These are phyloP conservation scores for Pteropus alecto DNA, from an alignment of 2,113 vertebrate genomes.

Conservation along the genomic window DNA sequence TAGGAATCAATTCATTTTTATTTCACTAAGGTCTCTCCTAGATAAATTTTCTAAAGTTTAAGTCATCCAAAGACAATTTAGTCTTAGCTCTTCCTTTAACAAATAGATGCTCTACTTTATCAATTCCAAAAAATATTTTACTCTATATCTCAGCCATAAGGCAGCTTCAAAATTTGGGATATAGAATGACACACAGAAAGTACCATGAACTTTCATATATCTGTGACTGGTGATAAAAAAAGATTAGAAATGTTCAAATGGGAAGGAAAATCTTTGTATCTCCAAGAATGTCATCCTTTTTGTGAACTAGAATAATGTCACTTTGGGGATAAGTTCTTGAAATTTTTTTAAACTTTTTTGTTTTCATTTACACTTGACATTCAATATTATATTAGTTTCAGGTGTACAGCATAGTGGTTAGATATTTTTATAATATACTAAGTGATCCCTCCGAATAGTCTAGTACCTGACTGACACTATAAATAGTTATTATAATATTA, in stretches of 20 bases:
- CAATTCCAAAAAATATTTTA: neutral
- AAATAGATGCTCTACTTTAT: neutral
- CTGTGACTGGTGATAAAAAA: neutral
- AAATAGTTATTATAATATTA: too few relatives aligned
- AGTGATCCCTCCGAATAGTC: too few relatives aligned
- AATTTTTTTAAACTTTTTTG: neutral
- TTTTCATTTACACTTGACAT: too few relatives aligned
- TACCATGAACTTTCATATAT: neutral
- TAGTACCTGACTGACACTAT: too few relatives aligned
- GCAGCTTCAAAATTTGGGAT: neutral
- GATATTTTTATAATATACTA: too few relatives aligned
- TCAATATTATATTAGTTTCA: too few relatives aligned
- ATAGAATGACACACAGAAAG: neutral
- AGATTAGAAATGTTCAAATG: neutral
- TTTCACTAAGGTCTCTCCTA: neutral
- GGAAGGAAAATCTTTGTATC: neutral
- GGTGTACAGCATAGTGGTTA: too few relatives aligned
- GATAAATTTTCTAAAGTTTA: neutral
- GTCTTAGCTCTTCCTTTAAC: neutral
- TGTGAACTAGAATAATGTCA: neutral
- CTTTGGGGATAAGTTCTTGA: neutral
- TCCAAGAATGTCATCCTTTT: neutral
- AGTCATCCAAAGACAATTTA: neutral
- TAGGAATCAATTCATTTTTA: neutral
- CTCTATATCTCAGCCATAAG: neutral